A percentile compares a stretch with the other conserved stretches of the same genome.
Conservation (phyloP, 2,113 vertebrate genomes). For the Felis chaus region DNA sequence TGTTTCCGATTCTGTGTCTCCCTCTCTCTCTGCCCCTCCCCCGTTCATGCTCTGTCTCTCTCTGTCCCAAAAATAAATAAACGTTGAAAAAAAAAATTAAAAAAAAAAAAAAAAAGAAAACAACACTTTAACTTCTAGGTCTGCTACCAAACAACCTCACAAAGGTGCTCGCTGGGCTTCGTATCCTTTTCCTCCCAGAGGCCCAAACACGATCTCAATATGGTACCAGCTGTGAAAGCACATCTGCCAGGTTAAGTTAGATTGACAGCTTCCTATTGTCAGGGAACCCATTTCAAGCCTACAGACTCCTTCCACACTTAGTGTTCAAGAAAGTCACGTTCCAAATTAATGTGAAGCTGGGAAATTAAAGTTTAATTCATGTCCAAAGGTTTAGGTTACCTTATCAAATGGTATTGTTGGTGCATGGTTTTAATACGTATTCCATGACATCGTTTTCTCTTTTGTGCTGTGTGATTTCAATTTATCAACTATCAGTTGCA, state of each 20-base stretch:
- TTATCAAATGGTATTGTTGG: not conserved
- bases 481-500: not conserved
- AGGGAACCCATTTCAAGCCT: constrained; percentile 75
- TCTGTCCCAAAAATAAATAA: no score
- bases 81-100: no score
- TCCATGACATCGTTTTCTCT: not conserved
- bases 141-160: not conserved
- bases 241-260: constrained; percentile 75
- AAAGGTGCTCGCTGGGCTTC: constrained; percentile 70
- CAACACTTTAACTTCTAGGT: not conserved
- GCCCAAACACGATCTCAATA: constrained; percentile 49
- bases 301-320: constrained; percentile 57
- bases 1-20: no score
- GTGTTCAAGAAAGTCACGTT: constrained; percentile 66
- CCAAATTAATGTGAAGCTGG: constrained; percentile 51
- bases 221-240: constrained; percentile 81
- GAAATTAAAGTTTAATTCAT: not conserved
- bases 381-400: not conserved
- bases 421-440: not conserved
- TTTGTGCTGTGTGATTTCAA: not conserved
- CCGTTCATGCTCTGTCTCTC: no score
- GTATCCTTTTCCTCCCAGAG: constrained; percentile 63
- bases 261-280: constrained; percentile 80
- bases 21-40: no score
- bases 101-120: no score